Evolutionary conservation across 2,888 invertebrate species (phyloP).

Genomic region (Catocala sponsa): DNA sequence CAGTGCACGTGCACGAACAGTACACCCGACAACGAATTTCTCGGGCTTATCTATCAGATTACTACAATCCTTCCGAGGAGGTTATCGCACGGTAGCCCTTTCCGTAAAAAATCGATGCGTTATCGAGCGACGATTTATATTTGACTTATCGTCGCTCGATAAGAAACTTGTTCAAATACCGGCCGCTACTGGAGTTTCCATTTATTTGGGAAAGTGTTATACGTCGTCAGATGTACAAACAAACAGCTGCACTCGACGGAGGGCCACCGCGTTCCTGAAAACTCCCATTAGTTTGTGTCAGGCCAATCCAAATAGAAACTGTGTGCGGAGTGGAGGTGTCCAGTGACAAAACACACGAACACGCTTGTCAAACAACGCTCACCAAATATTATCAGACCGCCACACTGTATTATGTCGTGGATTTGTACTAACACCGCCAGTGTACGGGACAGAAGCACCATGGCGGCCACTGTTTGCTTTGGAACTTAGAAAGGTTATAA

Average conservation of each 20-base stretch:
- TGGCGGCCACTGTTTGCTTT: conserved; percentile 69
- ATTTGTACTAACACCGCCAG: conserved; percentile 77
- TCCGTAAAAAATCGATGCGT: conserved; percentile 71
- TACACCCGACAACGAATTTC: conserved; percentile 63
- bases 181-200: conserved; percentile 62
- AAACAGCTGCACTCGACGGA: conserved; percentile 50
- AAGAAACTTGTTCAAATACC: conserved; percentile 61
- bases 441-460: conserved; percentile 72
- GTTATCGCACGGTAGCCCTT: conserved; percentile 81
- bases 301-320: conserved; percentile 78
- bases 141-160: conserved; percentile 69
- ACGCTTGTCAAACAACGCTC: conserved; percentile 83
- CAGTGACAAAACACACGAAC: conserved; percentile 84
- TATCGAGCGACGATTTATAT: conserved; percentile 79
- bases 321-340: conserved; percentile 82
- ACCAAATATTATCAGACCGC: conserved; percentile 82
- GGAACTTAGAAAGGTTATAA: conserved; percentile 73
- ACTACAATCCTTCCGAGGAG: conserved; percentile 67
- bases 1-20: conserved; percentile 67
- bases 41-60: conserved; percentile 76
- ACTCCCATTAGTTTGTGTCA: conserved; percentile 70
- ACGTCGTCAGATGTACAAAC: conserved; percentile 63
- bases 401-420: conserved; percentile 78
- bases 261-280: conserved; percentile 70
- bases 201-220: conserved; percentile 52